phyloP scores from a whole-genome alignment of 2,888 invertebrate species.

The Chouioia cunea region DNA sequence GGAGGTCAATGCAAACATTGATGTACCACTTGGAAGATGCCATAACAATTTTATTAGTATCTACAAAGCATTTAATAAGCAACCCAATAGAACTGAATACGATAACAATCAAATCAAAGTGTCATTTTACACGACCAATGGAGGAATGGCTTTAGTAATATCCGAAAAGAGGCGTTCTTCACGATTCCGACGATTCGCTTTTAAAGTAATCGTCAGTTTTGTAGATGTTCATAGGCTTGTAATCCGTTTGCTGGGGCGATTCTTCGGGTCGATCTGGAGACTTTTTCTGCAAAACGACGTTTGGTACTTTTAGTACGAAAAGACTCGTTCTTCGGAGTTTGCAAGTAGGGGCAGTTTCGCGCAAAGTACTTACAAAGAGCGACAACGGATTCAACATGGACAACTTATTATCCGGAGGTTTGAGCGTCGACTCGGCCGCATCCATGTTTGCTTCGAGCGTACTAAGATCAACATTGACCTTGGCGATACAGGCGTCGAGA shows the following conservation, averaged over 20 bases:
- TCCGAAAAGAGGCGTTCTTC: no score
- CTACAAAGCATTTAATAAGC: neutral
- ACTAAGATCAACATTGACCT: slow-evolving; percentile 61
- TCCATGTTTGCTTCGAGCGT: slow-evolving; percentile 65
- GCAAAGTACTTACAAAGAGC: slow-evolving; percentile 61
- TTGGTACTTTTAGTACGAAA: neutral
- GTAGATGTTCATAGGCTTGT: slow-evolving; percentile 59
- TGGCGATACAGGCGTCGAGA: slow-evolving; percentile 62
- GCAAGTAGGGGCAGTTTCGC: slow-evolving; percentile 3
- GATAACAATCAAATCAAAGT: neutral
- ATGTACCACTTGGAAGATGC: neutral
- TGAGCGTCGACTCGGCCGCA: slow-evolving; percentile 63
- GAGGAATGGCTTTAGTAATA: no score
- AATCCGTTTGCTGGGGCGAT: slow-evolving; percentile 48
- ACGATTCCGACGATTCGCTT: slow-evolving; percentile 42
- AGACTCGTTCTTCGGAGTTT: neutral
- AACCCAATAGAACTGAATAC: neutral
- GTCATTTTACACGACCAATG: neutral
- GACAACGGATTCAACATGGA: slow-evolving; percentile 66
- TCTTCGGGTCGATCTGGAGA: slow-evolving; percentile 53
- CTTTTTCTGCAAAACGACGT: slow-evolving; percentile 61
- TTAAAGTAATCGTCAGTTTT: slow-evolving; percentile 60
- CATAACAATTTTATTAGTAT: neutral
- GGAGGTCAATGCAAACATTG: neutral
- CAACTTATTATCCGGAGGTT: slow-evolving; percentile 62